Percentiles rank a stretch among this genome's conserved stretches.
Conservation (phyloP, 2,113 vertebrate genomes). For the Sturnus vulgaris region DNA sequence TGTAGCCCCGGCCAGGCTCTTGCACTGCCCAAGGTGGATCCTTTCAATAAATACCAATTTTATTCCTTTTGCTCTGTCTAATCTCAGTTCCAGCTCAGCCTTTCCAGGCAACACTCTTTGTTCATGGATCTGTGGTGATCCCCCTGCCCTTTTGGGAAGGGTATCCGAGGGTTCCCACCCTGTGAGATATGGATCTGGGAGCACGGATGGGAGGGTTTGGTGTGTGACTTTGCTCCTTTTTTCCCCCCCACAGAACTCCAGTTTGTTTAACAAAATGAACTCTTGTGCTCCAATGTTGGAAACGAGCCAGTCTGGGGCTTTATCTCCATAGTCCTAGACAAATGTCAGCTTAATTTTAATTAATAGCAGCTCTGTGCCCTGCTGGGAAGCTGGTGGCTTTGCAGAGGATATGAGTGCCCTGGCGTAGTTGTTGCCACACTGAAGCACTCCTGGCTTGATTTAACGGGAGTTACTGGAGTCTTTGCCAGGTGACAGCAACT, state of each 20-base stretch:
- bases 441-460: neutral
- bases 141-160: neutral
- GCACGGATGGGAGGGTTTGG: neutral
- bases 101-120: too few relatives aligned
- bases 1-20: too few relatives aligned
- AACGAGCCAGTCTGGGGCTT: accelerated
- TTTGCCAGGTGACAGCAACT: neutral
- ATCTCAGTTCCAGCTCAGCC: too few relatives aligned
- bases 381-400: neutral
- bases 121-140: neutral
- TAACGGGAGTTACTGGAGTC: neutral
- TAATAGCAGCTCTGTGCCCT: neutral
- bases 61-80: too few relatives aligned
- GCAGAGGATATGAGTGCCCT: accelerated
- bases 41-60: too few relatives aligned
- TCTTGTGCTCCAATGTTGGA: neutral
- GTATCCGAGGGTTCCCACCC: neutral
- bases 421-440: neutral
- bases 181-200: neutral
- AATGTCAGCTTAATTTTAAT: neutral
- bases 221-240: neutral
- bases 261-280: neutral
- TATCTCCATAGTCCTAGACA: neutral
- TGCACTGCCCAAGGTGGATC: too few relatives aligned
- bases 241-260: neutral